These are phyloP conservation scores for Aphrocallistes beatrix DNA, from an alignment of 37 sponge, comb jelly and placozoan species.

Conservation along the genomic window DNA sequence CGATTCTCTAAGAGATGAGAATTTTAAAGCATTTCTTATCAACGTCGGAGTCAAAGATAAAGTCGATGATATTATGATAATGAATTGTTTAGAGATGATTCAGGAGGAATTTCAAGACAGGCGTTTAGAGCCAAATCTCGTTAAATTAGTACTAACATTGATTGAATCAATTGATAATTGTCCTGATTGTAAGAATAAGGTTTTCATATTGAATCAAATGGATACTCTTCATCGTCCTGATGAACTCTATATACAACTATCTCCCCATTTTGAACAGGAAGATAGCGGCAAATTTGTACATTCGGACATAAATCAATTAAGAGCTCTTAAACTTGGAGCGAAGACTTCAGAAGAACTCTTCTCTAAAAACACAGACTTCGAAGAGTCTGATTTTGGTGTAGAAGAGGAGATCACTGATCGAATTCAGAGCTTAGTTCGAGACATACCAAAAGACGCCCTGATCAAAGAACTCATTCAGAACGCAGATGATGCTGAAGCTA, in stretches of 20 bases:
- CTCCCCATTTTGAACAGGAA: not conserved
- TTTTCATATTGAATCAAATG: not conserved
- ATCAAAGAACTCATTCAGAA: constrained; percentile 18
- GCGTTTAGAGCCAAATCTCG: not conserved
- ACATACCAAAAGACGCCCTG: not conserved
- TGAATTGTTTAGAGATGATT: not conserved
- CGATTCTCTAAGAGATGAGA: not conserved
- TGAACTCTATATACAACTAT: not conserved
- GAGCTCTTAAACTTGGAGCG: not conserved
- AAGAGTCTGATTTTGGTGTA: not conserved
- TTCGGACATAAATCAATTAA: not conserved
- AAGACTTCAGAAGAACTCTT: not conserved
- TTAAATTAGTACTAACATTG: not conserved
- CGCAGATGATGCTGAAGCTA: not conserved
- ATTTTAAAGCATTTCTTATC: not conserved
- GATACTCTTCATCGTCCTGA: not conserved
- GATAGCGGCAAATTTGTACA: not conserved
- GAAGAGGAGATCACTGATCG: not conserved
- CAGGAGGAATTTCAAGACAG: not conserved
- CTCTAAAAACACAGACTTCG: not conserved
- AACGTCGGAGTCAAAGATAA: not conserved
- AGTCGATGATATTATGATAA: not conserved
- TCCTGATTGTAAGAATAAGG: not conserved
- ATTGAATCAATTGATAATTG: not conserved
- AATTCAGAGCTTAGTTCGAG: not conserved